These are phyloP conservation scores for Sarcophilus harrisii DNA, from an alignment of 2,797 vertebrate species.

Conservation along the genomic window DNA sequence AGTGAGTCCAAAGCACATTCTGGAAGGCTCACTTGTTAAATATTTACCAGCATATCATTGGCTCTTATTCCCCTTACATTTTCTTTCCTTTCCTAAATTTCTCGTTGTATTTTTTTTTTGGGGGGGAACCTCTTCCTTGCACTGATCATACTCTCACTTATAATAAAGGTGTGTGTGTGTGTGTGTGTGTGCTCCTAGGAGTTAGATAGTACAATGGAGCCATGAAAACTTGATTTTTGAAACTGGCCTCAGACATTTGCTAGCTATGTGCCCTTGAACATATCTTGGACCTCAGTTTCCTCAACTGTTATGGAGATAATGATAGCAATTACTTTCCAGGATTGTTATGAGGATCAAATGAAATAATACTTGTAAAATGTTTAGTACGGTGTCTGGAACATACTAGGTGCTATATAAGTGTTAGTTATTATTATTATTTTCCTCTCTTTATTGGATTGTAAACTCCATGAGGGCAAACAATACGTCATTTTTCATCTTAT, in stretches of 20 bases:
- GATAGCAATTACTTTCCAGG: neutral
- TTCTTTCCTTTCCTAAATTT: neutral
- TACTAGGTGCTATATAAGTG: neutral
- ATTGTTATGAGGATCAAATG: neutral
- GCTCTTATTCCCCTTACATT: neutral
- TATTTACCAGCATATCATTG: neutral
- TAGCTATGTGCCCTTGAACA: neutral
- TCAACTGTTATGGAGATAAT: neutral
- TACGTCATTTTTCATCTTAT: neutral
- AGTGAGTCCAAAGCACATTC: neutral
- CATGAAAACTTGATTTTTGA: neutral
- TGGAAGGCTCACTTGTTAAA: neutral
- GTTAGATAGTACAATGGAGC: neutral
- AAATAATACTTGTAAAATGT: neutral
- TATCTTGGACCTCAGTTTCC: neutral
- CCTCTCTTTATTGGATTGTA: neutral
- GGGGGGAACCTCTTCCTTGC: neutral
- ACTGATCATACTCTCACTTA: neutral
- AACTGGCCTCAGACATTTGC: neutral
- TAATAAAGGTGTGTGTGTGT: neutral
- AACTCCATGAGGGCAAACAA: neutral
- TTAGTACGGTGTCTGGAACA: neutral
- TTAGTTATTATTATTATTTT: neutral
- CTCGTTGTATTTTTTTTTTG: neutral
- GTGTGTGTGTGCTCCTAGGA: neutral